These are phyloP conservation scores for Microhierax caerulescens DNA, from an alignment of 2,797 vertebrate genomes.

Conservation along the genomic window DNA sequence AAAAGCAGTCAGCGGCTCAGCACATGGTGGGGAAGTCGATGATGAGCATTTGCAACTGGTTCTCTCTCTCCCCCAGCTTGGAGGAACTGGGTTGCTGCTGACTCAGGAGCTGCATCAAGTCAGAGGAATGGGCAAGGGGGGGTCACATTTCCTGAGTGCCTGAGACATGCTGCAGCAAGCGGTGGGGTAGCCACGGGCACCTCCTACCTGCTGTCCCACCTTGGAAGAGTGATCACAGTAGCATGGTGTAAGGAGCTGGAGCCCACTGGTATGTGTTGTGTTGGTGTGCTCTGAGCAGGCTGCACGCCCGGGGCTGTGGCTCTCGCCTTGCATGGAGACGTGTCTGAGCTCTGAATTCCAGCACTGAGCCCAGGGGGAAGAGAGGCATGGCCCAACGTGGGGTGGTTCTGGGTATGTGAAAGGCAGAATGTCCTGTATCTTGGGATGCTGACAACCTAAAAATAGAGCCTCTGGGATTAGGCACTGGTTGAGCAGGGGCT, in stretches of 20 bases:
- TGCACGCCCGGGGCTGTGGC: accelerated
- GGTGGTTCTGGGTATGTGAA: neutral
- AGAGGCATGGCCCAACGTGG: neutral
- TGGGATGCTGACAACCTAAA: slow-evolving; percentile 2
- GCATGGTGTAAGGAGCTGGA: neutral
- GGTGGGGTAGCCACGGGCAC: neutral
- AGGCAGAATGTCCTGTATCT: slow-evolving; percentile 25
- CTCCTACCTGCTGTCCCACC: neutral
- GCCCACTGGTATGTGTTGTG: neutral
- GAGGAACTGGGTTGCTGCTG: slow-evolving; percentile 9
- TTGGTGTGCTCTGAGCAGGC: neutral
- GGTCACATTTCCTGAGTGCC: neutral
- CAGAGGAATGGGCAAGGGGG: neutral
- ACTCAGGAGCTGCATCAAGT: neutral
- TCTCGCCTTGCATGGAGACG: neutral
- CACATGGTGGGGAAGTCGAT: slow-evolving; percentile 1
- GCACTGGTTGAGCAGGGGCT: neutral
- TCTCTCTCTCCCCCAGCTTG: neutral
- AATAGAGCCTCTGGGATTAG: neutral
- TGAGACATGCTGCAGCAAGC: neutral
- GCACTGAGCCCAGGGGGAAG: neutral
- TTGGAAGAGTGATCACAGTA: neutral
- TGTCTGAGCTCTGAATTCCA: neutral
- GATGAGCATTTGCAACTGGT: slow-evolving; percentile 34
- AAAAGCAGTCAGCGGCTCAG: neutral